Percentiles rank a stretch among this genome's conserved stretches.
These are phyloP conservation scores for Netelia virgata DNA, from an alignment of 2,888 invertebrate genomes.

Conservation along the genomic window DNA sequence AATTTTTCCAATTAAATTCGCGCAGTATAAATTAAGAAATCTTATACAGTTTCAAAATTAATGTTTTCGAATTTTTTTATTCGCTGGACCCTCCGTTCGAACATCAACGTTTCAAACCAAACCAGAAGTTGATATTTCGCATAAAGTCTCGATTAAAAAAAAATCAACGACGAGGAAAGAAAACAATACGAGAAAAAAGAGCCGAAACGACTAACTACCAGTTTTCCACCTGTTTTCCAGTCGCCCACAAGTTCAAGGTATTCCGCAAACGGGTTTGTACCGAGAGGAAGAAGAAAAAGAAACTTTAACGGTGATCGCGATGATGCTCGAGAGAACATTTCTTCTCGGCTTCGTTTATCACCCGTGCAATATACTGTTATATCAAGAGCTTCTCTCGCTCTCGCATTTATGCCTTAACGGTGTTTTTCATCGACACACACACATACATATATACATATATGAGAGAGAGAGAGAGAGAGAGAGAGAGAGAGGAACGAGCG, in stretches of 20 bases:
- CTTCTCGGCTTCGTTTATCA: conserved; percentile 50
- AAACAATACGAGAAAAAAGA: too few species aligned
- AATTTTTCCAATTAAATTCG: too few species aligned
- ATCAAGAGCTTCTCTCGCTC: conserved; percentile 44
- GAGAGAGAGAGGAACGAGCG: conserved; percentile 10
- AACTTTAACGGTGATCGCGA: conserved; percentile 62
- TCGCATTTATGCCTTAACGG: conserved; percentile 43
- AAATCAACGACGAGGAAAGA: background rate
- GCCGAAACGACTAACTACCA: background rate
- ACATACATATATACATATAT: background rate
- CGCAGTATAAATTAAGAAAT: too few species aligned
- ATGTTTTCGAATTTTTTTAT: too few species aligned
- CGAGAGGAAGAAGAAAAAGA: conserved; percentile 14
- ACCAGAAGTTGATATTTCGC: background rate
- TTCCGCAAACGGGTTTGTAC: conserved; percentile 17
- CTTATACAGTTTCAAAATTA: too few species aligned
- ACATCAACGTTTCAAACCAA: too few species aligned
- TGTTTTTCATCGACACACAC: conserved; percentile 26
- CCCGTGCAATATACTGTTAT: conserved; percentile 57
- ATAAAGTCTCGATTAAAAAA: background rate
- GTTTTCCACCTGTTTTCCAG: conserved; percentile 41
- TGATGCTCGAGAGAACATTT: conserved; percentile 33
- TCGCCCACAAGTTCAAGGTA: conserved; percentile 15
- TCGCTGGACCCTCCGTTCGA: too few species aligned
- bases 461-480: background rate